Base-by-base conservation (phyloP, 2,113 vertebrate species). In the Chionodraco myersi region DNA sequence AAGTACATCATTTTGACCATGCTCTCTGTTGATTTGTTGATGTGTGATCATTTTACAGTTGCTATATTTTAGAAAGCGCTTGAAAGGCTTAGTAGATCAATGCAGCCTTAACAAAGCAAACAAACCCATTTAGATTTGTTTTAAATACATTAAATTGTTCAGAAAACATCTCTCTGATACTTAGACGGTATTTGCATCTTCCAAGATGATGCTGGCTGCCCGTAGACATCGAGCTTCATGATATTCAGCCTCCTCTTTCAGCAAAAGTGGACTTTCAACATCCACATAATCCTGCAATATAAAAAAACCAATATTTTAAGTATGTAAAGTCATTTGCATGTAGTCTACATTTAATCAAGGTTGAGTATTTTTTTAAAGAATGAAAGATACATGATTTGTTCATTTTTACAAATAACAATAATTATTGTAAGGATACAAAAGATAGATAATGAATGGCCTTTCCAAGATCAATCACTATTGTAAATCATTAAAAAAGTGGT, bases 271-370 rank as follows among this genome's bases (percentile, higher is more conserved):
- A 83, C 77, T 75, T 41, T 79, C 85, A 65, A 94, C 93, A 49
- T 94, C 91, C 75, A 95, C 94, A 2, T 95, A 95, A 76, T 94
- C 93, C 93, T 94, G 85, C 18, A 83, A 63, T 23, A 66, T 57
- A 79, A 77, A 15, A 44, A 56, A 58, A 10, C 6, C 6, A 58
- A 56, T 2, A 15, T 23, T 60, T 41, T 11, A 62, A 48, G 54
- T 18, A 23, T 45, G 36, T 30, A 34, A 49, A 26, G 49, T 47
- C 36, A 65, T 48, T 1, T 65, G 11, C 21, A 44, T 65, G 14
- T 47, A 51, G 14, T 49, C 23, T 65, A 26, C 45, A 30, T 15
- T 26, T 10, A 10, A 18, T 41, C 41, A n/a, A 18, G 16, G 41
- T 12, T 26, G 1, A 47, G n/a, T 52, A 47, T 34, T 51, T 58